Base-by-base conservation (phyloP, 2,113 vertebrate genomes). In the Podarcis muralis region DNA sequence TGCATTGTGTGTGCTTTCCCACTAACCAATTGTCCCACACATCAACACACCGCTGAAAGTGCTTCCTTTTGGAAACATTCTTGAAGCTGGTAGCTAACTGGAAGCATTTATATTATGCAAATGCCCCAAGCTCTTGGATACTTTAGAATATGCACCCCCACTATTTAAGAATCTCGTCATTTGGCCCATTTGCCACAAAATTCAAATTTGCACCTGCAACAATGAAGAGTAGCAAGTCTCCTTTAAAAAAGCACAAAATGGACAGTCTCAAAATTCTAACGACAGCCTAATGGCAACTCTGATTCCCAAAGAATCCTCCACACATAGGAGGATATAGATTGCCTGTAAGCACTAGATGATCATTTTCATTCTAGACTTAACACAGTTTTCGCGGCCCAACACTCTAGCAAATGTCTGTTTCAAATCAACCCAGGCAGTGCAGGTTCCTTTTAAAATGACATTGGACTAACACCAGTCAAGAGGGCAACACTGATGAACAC, bases 281-380 rank as follows among this genome's bases (percentile, higher is more conserved):
- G 8, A 25, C 43, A 35, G 15, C 8, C 3, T 59, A 74, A 84
- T 59, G 11, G 5, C 43, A 25, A 1, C 11, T 53, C 48, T 53
- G 11, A 53, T 53, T 53, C 48, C 48, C 48, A 53, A 6, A 77
- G 43, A 43, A 72, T 5, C 27, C 30, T 35, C 71, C 40, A 12
- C 2, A 78, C 40, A 57, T 6, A 68, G 62, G 23, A 16, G 37
- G 35, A 69, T 15, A 83, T 1, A 77, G 37, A 25, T 25, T 43
- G 75, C 23, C 66, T 3, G 7, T 68, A 5, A 6, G 22, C 12
- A 72, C 71, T n/a, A 37, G 35, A 15, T 53, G 11, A 82, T 11
- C 12, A 66, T 27, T 40, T 66, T 92, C 84, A 93, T 94, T 88
- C 87, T 65, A 89, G 81, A 0, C 76, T 83, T 69, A 89, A 90